Percentiles rank a stretch among this genome's conserved stretches.
phyloP scores from a whole-genome alignment of 2,113 vertebrate species.

The Meles meles region DNA sequence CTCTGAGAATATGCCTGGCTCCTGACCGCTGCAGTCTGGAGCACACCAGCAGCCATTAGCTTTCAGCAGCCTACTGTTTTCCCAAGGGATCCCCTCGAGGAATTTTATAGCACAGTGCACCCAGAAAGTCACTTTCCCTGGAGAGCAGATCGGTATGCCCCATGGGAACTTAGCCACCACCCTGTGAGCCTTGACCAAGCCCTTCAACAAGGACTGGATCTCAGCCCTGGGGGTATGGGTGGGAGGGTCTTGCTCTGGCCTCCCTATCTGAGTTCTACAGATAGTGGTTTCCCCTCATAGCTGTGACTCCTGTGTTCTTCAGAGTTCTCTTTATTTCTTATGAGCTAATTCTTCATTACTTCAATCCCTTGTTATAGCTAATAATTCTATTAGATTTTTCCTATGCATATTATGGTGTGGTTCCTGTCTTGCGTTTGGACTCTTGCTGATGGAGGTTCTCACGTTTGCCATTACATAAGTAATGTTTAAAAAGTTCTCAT shows the following conservation, averaged over 20 bases:
- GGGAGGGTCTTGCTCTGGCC: neutral
- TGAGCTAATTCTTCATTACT: neutral
- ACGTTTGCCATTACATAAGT: neutral
- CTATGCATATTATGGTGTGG: neutral
- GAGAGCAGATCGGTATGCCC: neutral
- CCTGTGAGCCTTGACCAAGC: neutral
- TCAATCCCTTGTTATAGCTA: neutral
- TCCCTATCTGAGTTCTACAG: neutral
- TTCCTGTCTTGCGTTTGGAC: neutral
- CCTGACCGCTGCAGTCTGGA: too few species aligned
- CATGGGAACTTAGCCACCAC: neutral
- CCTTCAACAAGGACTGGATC: neutral
- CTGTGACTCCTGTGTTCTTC: neutral
- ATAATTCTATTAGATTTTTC: neutral
- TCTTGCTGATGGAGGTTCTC: neutral
- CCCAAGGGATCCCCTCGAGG: neutral
- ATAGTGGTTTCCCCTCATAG: neutral
- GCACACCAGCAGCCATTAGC: neutral
- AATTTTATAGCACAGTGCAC: neutral
- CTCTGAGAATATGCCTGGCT: fast-evolving
- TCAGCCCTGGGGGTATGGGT: neutral
- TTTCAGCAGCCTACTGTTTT: neutral
- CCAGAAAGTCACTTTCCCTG: neutral
- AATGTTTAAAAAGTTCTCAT: neutral
- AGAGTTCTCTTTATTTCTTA: neutral